Base-by-base conservation (phyloP, 2,888 invertebrate genomes). In the Tipula lateralis region DNA sequence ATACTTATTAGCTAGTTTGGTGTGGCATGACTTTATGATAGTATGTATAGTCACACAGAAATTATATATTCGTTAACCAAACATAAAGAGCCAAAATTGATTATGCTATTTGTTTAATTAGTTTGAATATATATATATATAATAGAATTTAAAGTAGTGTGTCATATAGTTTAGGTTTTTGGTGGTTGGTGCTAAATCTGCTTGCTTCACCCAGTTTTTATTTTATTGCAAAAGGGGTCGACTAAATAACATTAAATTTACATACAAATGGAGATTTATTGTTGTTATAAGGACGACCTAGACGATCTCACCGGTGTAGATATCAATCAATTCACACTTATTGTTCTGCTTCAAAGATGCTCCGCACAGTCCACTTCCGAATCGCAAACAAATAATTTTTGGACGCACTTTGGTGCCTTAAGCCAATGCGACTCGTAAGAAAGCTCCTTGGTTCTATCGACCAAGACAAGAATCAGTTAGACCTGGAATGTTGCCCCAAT, bases 41-140 rank as follows among this genome's bases (percentile, higher is more conserved):
- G 24, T 66, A 66, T n/a, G 44, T n/a, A 66, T 66, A 7, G 44
- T 66, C 66, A 66, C 7, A 66, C 24, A 66, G 19, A 66, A 66
- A 66, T 66, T 66, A 66, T 24, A 66, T 66, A 66, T 66, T 66
- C 66, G 24, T 50, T 16, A 50, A 50, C 44, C 66, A 66, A 66
- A 66, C 66, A 66, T 66, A 66, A 19, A 19, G 44, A 66, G 9
- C 24, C 7, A 66, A 66, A 66, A 66, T 66, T 66, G 66, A 66
- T 66, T 66, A 66, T 66, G 66, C 66, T 66, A 66, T 66, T 66
- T 66, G 12, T 66, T 66, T 66, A 66, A 66, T 66, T 66, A 66
- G 66, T 66, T 66, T 66, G 66, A 2, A 66, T 66, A 24, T 66
- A 3, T 2, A 39, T 13, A 7, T 16, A 16, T 36, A 16, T 50